Conservation (phyloP, 2,888 invertebrate genomes). For the Xestobium rufovillosum region DNA sequence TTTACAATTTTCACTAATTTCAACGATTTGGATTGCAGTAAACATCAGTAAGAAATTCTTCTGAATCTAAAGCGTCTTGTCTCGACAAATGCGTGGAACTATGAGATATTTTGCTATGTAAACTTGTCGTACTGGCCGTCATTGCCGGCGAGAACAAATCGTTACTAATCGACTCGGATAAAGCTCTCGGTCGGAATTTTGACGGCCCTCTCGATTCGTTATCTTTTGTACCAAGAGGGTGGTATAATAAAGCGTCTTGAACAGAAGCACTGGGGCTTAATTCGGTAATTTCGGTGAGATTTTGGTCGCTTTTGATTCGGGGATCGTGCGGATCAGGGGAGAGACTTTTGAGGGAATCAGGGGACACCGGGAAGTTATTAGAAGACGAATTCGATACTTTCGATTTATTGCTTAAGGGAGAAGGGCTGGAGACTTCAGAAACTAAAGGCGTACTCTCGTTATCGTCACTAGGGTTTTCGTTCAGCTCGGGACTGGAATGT, state of each 20-base stretch:
- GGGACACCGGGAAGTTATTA: slow-evolving; percentile 30
- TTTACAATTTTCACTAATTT: no score
- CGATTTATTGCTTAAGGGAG: slow-evolving; percentile 31
- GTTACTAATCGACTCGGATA: slow-evolving; percentile 33
- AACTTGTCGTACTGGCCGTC: slow-evolving; percentile 30
- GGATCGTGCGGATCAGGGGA: neutral
- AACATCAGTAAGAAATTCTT: slow-evolving; percentile 35
- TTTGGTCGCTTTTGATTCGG: slow-evolving; percentile 29
- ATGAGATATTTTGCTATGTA: slow-evolving; percentile 31
- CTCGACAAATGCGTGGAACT: slow-evolving; percentile 33
- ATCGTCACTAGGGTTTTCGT: slow-evolving; percentile 43
- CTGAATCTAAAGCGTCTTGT: slow-evolving; percentile 37
- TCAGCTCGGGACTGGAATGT: slow-evolving; percentile 37
- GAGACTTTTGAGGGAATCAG: slow-evolving; percentile 25
- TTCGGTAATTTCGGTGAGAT: slow-evolving; percentile 29
- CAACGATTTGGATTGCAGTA: slow-evolving; percentile 32
- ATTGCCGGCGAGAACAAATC: slow-evolving; percentile 24
- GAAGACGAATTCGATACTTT: slow-evolving; percentile 32
- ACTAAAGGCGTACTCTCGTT: slow-evolving; percentile 66
- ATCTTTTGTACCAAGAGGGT: no score
- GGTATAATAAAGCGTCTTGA: no score
- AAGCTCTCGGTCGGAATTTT: slow-evolving; percentile 27
- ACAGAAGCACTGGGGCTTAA: slow-evolving; percentile 23
- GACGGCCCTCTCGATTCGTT: slow-evolving; percentile 10
- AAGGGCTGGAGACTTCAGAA: slow-evolving; percentile 39